A percentile compares a stretch with the other conserved stretches of the same genome.
These are phyloP conservation scores for Ernsta delagoae DNA, from an alignment of 2,888 invertebrate species.

Conservation along the genomic window DNA sequence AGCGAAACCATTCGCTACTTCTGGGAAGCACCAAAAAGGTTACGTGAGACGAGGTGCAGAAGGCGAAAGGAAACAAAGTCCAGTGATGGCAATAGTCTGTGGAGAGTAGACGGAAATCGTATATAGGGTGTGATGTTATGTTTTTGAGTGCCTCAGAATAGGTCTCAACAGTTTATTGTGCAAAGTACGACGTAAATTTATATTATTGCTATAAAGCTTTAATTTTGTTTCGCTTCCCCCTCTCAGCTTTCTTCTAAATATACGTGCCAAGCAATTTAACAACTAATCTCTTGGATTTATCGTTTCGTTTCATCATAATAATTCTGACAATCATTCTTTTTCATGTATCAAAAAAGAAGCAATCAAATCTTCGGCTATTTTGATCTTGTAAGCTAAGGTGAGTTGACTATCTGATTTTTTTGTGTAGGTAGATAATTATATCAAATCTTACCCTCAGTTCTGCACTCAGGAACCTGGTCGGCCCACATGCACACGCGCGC, in stretches of 20 bases:
- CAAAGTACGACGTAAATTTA: no score
- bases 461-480: slow-evolving; percentile 97
- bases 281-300: no score
- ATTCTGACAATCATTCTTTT: no score
- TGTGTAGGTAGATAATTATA: no score
- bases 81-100: slow-evolving; percentile 50
- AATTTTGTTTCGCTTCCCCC: not conserved
- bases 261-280: no score
- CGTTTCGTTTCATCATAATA: no score
- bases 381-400: no score
- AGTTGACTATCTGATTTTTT: no score
- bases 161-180: not conserved
- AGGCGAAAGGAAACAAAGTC: slow-evolving; percentile 60
- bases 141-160: slow-evolving; percentile 4
- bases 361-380: no score
- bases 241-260: not conserved
- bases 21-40: slow-evolving; percentile 83
- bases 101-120: slow-evolving; percentile 48
- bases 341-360: no score
- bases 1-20: slow-evolving; percentile 95
- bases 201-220: no score
- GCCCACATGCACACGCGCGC: slow-evolving; percentile 98
- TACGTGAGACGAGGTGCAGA: slow-evolving; percentile 63
- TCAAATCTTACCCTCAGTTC: slow-evolving; percentile 93
- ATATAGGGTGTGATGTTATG: no score